Evolutionary conservation across 2,797 vertebrate genomes (phyloP), one percentile per base, ranked within the genome.

Genomic region (Arctocebus calabarensis): DNA sequence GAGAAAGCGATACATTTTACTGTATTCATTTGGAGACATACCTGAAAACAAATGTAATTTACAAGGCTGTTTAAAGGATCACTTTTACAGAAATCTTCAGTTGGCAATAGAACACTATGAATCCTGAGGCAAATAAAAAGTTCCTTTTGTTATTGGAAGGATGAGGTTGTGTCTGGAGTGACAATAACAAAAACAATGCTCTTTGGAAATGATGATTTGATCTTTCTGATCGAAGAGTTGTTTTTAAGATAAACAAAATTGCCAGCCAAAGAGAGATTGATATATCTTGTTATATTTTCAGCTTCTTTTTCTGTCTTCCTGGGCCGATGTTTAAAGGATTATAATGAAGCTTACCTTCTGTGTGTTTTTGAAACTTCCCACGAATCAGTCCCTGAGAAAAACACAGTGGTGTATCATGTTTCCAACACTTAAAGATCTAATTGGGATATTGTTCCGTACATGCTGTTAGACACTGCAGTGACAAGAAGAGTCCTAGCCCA

Each of bases 371-470:
- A 95, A 98, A 97, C 84, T 96, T 97, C 75, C 74, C 92, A 40
- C 91, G 88, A 95, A 97, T 96, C 1, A 1, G n/a, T 94, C 88
- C 92, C 8, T 0, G 70, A 97, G 96, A 96, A 97, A 96, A 91
- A 79, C 43, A 92, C 45, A 0, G 88, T 8, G 0, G 83, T 81
- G 90, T 98, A 97, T 98, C 97, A 91, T 92, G 96, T 98, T 98
- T 98, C 98, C 96, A 97, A 96, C 97, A 96, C 97, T 98, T 97
- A 97, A 91, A 92, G 97, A 97, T 98, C 98, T 98, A 98, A 98
- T 98, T 98, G 98, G 98, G 98, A 98, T 98, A 98, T 98, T 98
- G 98, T 98, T 98, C 98, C 92, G 97, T 97, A 95, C 98, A 98
- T 11, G 96, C 98, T 98, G 98, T 98, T 98, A 98, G 98, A 98